Conservation (phyloP, 30 jellyfish, hydroid and myxozoan genomes). For the Rhopilema esculentum region DNA sequence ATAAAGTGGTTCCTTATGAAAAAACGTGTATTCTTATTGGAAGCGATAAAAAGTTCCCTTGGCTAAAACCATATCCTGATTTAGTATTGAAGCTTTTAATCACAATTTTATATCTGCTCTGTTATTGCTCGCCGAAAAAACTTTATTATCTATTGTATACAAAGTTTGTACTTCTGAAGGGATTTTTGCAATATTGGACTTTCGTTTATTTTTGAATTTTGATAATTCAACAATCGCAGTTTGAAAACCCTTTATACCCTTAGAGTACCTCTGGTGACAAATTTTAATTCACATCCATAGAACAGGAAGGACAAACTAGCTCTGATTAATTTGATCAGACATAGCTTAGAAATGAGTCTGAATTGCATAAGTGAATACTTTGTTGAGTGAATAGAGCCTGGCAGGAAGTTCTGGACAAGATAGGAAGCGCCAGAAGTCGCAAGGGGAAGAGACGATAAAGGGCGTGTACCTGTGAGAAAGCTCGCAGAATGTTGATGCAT, state of each 20-base stretch:
- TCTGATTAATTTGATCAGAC: not conserved
- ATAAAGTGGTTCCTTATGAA: no score
- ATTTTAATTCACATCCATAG: not conserved
- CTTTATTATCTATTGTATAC: no score
- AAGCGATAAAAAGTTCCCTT: no score
- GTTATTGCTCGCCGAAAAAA: not conserved
- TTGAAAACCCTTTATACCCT: no score
- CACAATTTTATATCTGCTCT: not conserved
- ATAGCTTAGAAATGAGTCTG: not conserved
- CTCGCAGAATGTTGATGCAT: not conserved
- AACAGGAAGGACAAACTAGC: not conserved
- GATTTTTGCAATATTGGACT: no score
- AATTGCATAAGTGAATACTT: not conserved
- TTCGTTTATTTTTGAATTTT: no score
- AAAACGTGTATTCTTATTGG: no score
- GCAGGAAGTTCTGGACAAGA: constrained; percentile 15
- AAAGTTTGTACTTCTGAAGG: no score
- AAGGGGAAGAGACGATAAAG: constrained; percentile 36
- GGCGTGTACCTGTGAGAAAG: constrained; percentile 27
- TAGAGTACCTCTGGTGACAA: not conserved
- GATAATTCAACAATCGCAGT: no score
- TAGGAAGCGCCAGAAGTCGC: constrained; percentile 26
- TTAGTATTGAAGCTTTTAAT: no score
- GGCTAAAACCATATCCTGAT: no score
- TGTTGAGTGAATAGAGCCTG: not conserved